phyloP scores from a whole-genome alignment of 2,888 invertebrate species.

The Terebella lapidaria region DNA sequence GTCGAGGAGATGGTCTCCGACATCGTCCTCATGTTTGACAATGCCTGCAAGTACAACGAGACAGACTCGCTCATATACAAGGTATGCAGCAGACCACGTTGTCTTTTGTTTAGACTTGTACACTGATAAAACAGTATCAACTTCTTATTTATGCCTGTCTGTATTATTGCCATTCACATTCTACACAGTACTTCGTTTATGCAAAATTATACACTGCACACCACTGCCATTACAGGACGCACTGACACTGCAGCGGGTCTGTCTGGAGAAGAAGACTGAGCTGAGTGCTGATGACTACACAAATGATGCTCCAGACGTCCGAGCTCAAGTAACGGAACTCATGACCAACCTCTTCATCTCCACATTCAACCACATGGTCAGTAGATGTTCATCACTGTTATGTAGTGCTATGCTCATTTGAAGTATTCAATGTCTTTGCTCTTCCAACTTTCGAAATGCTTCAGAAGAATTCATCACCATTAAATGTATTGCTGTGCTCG shows the following conservation, averaged over 20 bases:
- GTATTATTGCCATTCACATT: not conserved
- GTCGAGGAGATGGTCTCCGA: slow-evolving; percentile 86
- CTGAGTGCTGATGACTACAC: slow-evolving; percentile 65
- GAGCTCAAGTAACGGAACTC: slow-evolving; percentile 83
- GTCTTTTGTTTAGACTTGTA: not conserved
- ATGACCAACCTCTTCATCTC: slow-evolving; percentile 85
- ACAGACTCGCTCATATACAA: slow-evolving; percentile 95
- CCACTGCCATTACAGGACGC: slow-evolving; percentile 83
- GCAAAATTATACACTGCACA: no score
- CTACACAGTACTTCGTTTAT: not conserved
- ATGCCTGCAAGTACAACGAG: slow-evolving; percentile 94
- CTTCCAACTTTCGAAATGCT: no score
- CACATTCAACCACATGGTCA: slow-evolving; percentile 82
- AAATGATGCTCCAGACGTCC: slow-evolving; percentile 76
- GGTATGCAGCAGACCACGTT: slow-evolving; percentile 41
- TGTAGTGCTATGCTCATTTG: no score
- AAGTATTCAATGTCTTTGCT: no score
- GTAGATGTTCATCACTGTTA: slow-evolving; percentile 2
- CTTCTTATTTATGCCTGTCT: no score
- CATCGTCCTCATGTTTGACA: slow-evolving; percentile 84
- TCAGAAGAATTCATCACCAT: no score
- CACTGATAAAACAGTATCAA: no score
- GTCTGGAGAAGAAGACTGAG: slow-evolving; percentile 82
- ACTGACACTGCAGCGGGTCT: slow-evolving; percentile 81
- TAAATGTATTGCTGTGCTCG: no score